These are phyloP conservation scores for Sebastes aleutianus DNA, from an alignment of 2,797 vertebrate species.

Conservation along the genomic window DNA sequence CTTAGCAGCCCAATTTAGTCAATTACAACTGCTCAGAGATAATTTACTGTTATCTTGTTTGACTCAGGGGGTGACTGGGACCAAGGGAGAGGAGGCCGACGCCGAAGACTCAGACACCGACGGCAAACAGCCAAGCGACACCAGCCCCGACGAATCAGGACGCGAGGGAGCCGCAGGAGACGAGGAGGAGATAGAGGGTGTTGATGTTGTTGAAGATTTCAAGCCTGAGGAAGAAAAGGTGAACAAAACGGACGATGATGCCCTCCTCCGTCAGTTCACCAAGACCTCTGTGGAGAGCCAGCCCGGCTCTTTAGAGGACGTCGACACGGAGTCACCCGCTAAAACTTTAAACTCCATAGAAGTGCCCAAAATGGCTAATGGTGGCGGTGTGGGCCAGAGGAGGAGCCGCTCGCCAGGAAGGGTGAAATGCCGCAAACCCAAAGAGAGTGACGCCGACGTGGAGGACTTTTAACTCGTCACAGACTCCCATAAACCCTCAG, in stretches of 20 bases:
- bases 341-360: slow-evolving; percentile 55
- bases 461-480: slow-evolving; percentile 70
- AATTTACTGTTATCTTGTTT: slow-evolving; percentile 3
- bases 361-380: slow-evolving; percentile 55
- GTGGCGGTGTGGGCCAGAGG: slow-evolving; percentile 24
- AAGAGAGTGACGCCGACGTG: slow-evolving; percentile 61
- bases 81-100: slow-evolving; percentile 64
- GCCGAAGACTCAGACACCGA: slow-evolving; percentile 58
- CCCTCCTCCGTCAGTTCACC: slow-evolving; percentile 71
- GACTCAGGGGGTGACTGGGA: not conserved
- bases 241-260: not conserved
- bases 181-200: not conserved
- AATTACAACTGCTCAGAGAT: not conserved
- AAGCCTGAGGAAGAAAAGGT: slow-evolving; percentile 17
- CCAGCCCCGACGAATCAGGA: not conserved
- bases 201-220: slow-evolving; percentile 28
- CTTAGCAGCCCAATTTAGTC: not conserved
- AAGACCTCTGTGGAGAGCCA: slow-evolving; percentile 75
- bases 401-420: slow-evolving; percentile 53
- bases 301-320: slow-evolving; percentile 72
- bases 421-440: slow-evolving; percentile 48
- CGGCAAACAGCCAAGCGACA: slow-evolving; percentile 19
- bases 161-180: not conserved
- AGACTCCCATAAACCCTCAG: not conserved
- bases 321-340: slow-evolving; percentile 44